Evolutionary conservation across 2,888 invertebrate genomes (phyloP), one percentile per base, ranked within the genome.

Genomic region (Tetranychus truncatus): DNA sequence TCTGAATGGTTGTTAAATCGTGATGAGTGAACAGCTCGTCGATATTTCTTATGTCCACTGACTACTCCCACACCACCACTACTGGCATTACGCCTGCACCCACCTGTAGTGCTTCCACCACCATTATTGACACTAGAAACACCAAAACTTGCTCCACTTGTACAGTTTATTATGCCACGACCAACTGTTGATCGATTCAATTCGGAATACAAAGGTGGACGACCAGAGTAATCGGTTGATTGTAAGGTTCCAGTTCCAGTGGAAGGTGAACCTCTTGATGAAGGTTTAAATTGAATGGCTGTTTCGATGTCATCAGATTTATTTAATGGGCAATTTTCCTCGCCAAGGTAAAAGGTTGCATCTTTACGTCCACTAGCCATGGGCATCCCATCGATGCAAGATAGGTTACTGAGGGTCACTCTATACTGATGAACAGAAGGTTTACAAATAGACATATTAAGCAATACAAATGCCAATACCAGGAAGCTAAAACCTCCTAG

Each of bases 1-100:
- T 77, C 77, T 24, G 69, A 69, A 9, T 69, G 69, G 6, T 20
- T 69, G 6, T 69, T 24, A 8, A 11, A 24, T 24, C 20, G 20
- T 6, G 69, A 20, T 8, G 69, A 69, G 20, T 24, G 69, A 20
- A 24, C 69, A 20, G 34, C 11, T 69, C 21, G 69, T 69, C 69
- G 20, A 69, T 69, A 69, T 21, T 69, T 69, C 6, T 24, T 24
- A 24, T 24, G 21, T 20, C 66, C 66, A 20, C 66, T 65, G 4
- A 65, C 66, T 6, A 18, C 66, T 66, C 66, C 66, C 24, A 9
- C 67, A 6, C 67, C 67, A 6, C 67, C 20, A 4, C 67, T 34
- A 34, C 5, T 34, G 34, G 5, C 67, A 67, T 21, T 24, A 21
- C 67, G 18, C 20, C 67, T n/a, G n/a, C 67, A 18, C 0, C n/a